Conservation (phyloP, 35 echinoderm and acorn worm genomes). For the Holothuria glaberrima region DNA sequence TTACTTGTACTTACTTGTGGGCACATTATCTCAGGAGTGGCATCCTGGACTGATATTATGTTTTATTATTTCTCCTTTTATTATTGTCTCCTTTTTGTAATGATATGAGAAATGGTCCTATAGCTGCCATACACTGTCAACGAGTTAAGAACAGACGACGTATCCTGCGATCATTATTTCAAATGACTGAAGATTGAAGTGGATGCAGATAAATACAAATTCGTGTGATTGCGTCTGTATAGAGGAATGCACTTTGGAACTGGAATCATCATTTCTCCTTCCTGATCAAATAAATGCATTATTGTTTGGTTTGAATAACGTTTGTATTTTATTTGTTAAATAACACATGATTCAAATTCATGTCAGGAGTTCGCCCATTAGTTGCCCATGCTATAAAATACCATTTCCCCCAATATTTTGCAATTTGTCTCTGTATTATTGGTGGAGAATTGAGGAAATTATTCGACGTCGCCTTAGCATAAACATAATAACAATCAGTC, state of each 20-base stretch:
- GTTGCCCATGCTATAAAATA: background rate
- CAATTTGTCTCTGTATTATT: slow-evolving; percentile 5
- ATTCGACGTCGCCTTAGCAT: slow-evolving; percentile 28
- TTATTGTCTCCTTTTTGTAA: slow-evolving; percentile 6
- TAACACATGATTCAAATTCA: background rate
- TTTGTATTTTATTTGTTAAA: background rate
- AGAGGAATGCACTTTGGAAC: slow-evolving; percentile 8
- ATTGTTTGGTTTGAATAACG: background rate
- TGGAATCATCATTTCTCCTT: slow-evolving; percentile 31
- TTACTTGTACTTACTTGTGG: background rate
- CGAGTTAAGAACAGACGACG: slow-evolving; percentile 35
- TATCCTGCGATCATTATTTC: slow-evolving; percentile 7
- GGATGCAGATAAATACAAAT: background rate
- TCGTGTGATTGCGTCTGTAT: slow-evolving; percentile 1
- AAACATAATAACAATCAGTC: slow-evolving; percentile 15
- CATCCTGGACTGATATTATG: slow-evolving; percentile 1
- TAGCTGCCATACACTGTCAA: slow-evolving; percentile 27
- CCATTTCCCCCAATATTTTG: slow-evolving; percentile 3
- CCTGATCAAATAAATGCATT: background rate
- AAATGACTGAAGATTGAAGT: slow-evolving; percentile 37
- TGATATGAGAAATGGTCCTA: slow-evolving; percentile 4
- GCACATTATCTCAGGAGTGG: slow-evolving; percentile 4
- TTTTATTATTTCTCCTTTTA: background rate
- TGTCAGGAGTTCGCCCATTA: slow-evolving; percentile 14
- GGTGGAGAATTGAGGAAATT: slow-evolving; percentile 9